Conservation (phyloP, 2,113 vertebrate species). For the Polyodon spathula region DNA sequence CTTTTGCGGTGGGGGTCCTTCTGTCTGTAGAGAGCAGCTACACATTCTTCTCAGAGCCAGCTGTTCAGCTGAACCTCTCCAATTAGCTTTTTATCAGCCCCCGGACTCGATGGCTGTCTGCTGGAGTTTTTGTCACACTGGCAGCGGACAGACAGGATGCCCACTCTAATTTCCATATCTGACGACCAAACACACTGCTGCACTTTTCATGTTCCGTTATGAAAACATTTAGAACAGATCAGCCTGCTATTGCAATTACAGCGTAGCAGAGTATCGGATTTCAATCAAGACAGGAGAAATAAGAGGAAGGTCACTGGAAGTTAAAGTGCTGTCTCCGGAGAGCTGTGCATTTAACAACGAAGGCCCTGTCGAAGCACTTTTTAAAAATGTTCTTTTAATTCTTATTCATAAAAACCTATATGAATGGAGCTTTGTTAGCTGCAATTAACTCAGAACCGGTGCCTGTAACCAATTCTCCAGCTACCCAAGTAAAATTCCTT, state of each 20-base stretch:
- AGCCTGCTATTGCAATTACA: slow-evolving; percentile 1
- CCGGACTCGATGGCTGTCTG: slow-evolving; percentile 49
- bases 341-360: too few relatives aligned
- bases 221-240: not conserved
- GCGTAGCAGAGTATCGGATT: not conserved
- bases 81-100: slow-evolving; percentile 53
- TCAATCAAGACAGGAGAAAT: not conserved
- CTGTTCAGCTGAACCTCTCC: slow-evolving; percentile 46
- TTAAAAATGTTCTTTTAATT: too few relatives aligned
- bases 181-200: not conserved
- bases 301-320: slow-evolving; percentile 1
- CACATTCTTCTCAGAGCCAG: slow-evolving; percentile 28
- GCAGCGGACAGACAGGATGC: slow-evolving; percentile 30
- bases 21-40: slow-evolving; percentile 27
- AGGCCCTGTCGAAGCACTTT: too few relatives aligned
- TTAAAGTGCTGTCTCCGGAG: not conserved
- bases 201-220: not conserved
- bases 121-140: slow-evolving; percentile 35
- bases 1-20: slow-evolving; percentile 15
- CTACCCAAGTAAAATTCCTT: too few relatives aligned
- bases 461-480: too few relatives aligned
- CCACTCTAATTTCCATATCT: slow-evolving; percentile 5
- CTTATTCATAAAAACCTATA: too few relatives aligned
- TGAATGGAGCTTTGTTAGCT: too few relatives aligned
- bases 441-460: too few relatives aligned